phyloP scores from a whole-genome alignment of 2,797 vertebrate species.

The Florisuga fusca region DNA sequence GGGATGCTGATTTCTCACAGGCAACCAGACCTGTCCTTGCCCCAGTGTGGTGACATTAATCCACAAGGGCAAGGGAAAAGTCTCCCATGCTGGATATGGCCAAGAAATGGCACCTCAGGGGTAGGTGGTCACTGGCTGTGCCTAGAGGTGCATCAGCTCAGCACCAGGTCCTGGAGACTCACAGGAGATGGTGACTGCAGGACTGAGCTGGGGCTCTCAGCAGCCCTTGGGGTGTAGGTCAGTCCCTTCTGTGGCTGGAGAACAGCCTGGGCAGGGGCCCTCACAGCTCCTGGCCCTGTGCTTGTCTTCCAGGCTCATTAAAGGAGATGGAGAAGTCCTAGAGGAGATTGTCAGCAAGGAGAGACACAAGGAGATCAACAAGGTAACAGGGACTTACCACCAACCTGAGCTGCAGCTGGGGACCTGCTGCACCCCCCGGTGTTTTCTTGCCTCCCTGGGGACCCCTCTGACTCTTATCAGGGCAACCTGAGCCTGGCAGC shows the following conservation, averaged over 20 bases:
- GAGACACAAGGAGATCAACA: slow-evolving; percentile 93
- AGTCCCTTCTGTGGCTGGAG: not conserved
- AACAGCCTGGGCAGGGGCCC: not conserved
- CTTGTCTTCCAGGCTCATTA: slow-evolving; percentile 85
- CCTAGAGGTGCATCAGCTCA: not conserved
- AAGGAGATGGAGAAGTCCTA: slow-evolving; percentile 95
- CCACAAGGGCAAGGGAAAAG: not conserved
- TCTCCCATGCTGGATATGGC: not conserved
- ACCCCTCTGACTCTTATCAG: not conserved
- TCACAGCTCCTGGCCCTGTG: accelerated
- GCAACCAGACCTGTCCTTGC: not conserved
- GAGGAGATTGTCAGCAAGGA: slow-evolving; percentile 96
- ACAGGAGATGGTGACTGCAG: not conserved
- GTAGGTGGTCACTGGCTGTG: not conserved
- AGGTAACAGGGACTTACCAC: slow-evolving; percentile 78
- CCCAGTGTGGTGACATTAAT: not conserved
- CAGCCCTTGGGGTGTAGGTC: accelerated
- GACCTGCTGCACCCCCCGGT: not conserved
- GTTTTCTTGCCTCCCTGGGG: not conserved
- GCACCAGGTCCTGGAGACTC: not conserved
- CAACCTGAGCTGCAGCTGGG: not conserved
- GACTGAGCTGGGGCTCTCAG: not conserved
- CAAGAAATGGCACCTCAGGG: not conserved
- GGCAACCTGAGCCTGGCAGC: not conserved
- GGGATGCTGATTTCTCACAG: not conserved